Base-by-base conservation (phyloP, 2,888 invertebrate genomes). In the Monoplex corrugatus region DNA sequence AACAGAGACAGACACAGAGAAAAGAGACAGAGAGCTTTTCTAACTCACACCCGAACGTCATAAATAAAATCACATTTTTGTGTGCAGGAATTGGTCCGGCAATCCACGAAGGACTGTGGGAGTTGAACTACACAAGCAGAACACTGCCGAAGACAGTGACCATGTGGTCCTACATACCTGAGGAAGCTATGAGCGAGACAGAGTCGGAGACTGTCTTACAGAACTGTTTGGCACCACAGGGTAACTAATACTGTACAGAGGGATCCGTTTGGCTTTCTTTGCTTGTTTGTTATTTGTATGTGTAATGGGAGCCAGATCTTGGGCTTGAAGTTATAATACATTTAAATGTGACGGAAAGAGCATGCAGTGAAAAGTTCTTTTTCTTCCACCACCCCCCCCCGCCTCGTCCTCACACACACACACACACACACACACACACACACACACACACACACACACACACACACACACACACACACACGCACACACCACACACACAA, bases 121-220 rank as follows among this genome's bases (percentile, higher is more conserved):
- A 93, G 23, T 82, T 95, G 72, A 93, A 95, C 89, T 94, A 94
- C 88, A 92, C 93, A 13, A 94, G 94, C 87, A 92, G 93, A 38
- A 92, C 93, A 87, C 90, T 94, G 57, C 91, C 92, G 43, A 80
- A 88, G 35, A 86, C 86, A 8, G 91, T 92, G 13, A 89, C 90
- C 23, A 23, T 57, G 32, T 94, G 93, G 92, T 89, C 92, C 38
- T 91, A 92, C 38, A 87, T 87, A 8, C 86, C 87, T 8, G 94
- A 93, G 13, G 95, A 95, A 89, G 93, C 93, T 19, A 93, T 95
- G 92, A 90, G 89, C 19, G 95, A 95, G 89, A 88, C 91, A 23
- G 93, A 94, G n/a, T 95, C 95, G 0, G 95, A 95, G 92, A 93
- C 86, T 95, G 95, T 88, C 91, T 95, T 16, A 93, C 93, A 0